Percentiles rank a stretch among this genome's conserved stretches.
Evolutionary conservation across 2,888 invertebrate species (phyloP).

Genomic region (Nineta flava): DNA sequence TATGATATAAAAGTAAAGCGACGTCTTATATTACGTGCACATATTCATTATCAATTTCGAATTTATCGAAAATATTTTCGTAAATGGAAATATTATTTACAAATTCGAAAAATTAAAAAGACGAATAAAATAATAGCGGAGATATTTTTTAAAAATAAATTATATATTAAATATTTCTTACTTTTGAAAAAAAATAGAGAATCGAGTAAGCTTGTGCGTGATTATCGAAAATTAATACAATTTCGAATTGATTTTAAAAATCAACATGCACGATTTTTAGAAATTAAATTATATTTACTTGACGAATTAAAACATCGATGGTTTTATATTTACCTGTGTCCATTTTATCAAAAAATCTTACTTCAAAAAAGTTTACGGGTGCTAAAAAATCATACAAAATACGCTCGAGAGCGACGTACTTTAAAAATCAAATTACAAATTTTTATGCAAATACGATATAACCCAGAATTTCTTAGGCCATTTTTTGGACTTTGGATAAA

Average conservation of each 20-base stretch:
- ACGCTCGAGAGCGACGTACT: no score
- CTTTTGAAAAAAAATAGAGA: neutral
- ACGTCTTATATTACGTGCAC: slow-evolving; percentile 18
- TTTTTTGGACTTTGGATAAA: no score
- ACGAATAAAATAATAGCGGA: slow-evolving; percentile 15
- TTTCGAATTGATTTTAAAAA: neutral
- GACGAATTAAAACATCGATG: no score
- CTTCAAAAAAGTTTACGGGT: no score
- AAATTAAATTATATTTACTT: no score
- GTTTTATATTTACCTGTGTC: no score
- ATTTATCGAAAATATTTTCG: slow-evolving; percentile 14
- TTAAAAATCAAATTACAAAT: no score
- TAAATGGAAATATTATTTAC: slow-evolving; percentile 15
- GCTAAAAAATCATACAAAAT: no score
- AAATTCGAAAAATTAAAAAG: slow-evolving; percentile 10
- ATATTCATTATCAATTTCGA: slow-evolving; percentile 17
- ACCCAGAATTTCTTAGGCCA: no score
- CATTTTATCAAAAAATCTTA: no score
- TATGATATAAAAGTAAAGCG: slow-evolving; percentile 18
- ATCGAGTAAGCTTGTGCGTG: neutral
- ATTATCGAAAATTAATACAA: neutral
- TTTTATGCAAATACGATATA: no score
- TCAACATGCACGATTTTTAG: no score
- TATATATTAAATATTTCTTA: slow-evolving; percentile 6
- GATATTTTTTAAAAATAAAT: slow-evolving; percentile 15